phyloP scores from a whole-genome alignment of 2,797 vertebrate species.

The Phoxinus dragarum region DNA sequence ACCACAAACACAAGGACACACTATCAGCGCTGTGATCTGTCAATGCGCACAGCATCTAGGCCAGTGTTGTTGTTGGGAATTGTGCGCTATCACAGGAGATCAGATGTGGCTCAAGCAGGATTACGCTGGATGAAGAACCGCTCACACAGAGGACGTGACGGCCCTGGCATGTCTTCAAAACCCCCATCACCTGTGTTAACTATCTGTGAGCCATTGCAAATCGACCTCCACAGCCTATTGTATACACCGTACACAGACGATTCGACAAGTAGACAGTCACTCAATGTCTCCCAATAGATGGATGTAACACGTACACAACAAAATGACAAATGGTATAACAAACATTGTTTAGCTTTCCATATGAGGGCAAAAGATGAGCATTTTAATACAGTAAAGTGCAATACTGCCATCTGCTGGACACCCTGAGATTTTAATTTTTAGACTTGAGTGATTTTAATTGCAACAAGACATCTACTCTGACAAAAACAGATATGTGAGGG shows the following conservation, averaged over 20 bases:
- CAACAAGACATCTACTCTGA: neutral
- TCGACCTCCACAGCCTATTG: neutral
- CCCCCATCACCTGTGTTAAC: conserved; percentile 11
- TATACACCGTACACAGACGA: neutral
- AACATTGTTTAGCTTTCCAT: neutral
- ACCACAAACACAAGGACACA: conserved; percentile 33
- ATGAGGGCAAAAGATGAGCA: neutral
- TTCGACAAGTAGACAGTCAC: neutral
- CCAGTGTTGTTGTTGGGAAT: conserved; percentile 10
- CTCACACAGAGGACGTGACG: neutral
- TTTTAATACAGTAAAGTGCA: conserved; percentile 46
- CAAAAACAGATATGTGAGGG: neutral
- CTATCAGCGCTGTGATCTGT: conserved; percentile 26
- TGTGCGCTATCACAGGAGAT: conserved; percentile 1
- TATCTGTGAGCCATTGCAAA: neutral
- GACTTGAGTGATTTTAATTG: neutral
- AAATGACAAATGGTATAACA: neutral
- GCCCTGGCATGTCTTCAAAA: neutral
- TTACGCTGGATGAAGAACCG: neutral
- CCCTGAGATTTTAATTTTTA: neutral
- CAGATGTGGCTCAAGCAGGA: conserved; percentile 19
- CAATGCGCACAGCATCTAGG: conserved; percentile 13
- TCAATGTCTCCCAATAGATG: neutral
- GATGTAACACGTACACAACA: neutral
- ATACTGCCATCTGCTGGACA: conserved; percentile 61